Evolutionary conservation across 1,140 invertebrate genomes (phyloP).

Genomic region (Danaus melanippus): DNA sequence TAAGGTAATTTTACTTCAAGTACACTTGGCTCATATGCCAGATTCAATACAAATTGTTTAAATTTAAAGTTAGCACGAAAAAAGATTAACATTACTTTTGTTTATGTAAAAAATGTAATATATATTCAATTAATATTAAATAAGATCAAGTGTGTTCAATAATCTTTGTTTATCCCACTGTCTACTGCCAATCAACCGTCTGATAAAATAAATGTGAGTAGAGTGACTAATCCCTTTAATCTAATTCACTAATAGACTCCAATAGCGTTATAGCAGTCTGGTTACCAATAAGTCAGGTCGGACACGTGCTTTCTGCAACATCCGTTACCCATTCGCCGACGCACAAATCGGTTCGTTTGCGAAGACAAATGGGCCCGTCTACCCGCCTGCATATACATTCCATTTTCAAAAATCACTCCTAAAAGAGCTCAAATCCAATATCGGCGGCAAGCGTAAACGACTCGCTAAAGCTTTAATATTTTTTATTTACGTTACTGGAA

Average conservation of each 20-base stretch:
- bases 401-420: conserved; percentile 59
- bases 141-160: no score
- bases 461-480: conserved; percentile 26
- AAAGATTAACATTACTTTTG: no score
- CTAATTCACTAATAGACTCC: conserved; percentile 48
- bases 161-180: no score
- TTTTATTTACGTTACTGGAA: conserved; percentile 25
- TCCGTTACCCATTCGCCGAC: conserved; percentile 61
- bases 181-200: no score
- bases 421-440: conserved; percentile 56
- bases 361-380: conserved; percentile 64
- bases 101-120: no score
- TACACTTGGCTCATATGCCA: no score
- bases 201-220: no score
- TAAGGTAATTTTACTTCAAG: conserved; percentile 27
- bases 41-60: no score
- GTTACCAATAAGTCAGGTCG: conserved; percentile 55
- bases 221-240: conserved; percentile 25
- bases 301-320: conserved; percentile 54
- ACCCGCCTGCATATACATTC: conserved; percentile 47
- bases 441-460: conserved; percentile 29
- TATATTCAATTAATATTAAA: no score
- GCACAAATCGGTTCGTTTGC: conserved; percentile 69
- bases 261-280: conserved; percentile 41
- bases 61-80: no score